A percentile compares a stretch with the other conserved stretches of the same genome.
These are phyloP conservation scores for Prionace glauca DNA, from an alignment of 2,797 vertebrate species.

Conservation along the genomic window DNA sequence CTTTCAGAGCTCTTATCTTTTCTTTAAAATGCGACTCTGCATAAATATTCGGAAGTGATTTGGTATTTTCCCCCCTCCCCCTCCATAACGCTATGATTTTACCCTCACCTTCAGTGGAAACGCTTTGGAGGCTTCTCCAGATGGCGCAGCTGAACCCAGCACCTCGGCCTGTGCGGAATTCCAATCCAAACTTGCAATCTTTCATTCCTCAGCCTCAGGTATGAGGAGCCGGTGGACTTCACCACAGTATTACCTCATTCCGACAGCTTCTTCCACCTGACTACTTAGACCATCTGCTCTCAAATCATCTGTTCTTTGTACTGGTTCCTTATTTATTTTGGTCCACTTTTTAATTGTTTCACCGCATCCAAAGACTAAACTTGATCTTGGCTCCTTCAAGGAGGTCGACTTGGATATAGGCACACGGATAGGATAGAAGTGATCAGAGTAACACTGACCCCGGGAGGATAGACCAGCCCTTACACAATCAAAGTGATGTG, in stretches of 20 bases:
- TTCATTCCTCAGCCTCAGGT: not conserved
- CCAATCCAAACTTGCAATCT: not conserved
- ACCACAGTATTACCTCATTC: not conserved
- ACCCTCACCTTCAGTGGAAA: not conserved
- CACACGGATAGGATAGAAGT: not conserved
- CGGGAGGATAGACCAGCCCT: not conserved
- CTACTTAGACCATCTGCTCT: not conserved
- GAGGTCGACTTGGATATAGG: not conserved
- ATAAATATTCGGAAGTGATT: not conserved
- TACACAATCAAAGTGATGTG: not conserved
- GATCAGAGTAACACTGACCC: not conserved
- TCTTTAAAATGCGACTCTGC: not conserved
- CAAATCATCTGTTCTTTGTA: not conserved
- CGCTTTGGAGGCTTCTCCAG: not conserved
- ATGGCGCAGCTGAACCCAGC: not conserved
- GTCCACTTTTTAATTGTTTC: not conserved
- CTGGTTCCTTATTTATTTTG: not conserved
- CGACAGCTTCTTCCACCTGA: not conserved
- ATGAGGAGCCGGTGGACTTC: not conserved
- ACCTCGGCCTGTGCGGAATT: not conserved
- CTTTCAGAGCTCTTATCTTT: not conserved
- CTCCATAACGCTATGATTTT: not conserved
- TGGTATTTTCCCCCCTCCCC: not conserved
- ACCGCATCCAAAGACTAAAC: not conserved
- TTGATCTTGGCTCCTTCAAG: not conserved